Evolutionary conservation across 2,113 vertebrate genomes (phyloP).

Genomic region (Scopus umbretta): DNA sequence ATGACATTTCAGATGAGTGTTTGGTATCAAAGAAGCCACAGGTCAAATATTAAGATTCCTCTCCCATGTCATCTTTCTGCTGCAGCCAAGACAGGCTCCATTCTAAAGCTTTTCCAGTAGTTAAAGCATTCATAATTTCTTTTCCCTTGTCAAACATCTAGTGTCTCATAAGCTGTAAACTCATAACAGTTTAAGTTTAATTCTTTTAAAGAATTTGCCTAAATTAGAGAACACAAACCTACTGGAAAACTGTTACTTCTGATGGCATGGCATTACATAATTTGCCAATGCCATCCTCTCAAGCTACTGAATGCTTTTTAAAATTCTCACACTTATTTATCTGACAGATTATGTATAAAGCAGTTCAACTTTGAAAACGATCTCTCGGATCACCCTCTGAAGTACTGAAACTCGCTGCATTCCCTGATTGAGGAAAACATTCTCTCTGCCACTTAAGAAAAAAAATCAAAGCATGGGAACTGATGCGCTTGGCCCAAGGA

Average conservation of each 20-base stretch:
- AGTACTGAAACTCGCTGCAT: neutral
- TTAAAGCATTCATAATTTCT: neutral
- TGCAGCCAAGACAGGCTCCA: neutral
- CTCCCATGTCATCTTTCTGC: neutral
- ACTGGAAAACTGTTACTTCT: neutral
- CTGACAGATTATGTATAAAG: neutral
- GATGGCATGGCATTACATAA: neutral
- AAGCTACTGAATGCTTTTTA: neutral
- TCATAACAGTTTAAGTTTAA: neutral
- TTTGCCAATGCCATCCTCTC: neutral
- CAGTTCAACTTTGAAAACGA: neutral
- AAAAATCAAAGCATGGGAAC: neutral
- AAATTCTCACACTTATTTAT: neutral
- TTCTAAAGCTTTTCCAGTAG: neutral
- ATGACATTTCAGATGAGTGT: neutral
- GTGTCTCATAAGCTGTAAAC: neutral
- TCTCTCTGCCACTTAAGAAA: neutral
- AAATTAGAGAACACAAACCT: neutral
- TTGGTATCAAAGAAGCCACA: neutral
- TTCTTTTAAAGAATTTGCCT: neutral
- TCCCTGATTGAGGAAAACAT: neutral
- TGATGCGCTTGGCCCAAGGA: neutral
- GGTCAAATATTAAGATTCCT: neutral
- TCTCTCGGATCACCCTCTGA: neutral
- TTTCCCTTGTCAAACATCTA: neutral